Base-by-base conservation (phyloP, 2,888 invertebrate species). In the Drosophila acutilabella region DNA sequence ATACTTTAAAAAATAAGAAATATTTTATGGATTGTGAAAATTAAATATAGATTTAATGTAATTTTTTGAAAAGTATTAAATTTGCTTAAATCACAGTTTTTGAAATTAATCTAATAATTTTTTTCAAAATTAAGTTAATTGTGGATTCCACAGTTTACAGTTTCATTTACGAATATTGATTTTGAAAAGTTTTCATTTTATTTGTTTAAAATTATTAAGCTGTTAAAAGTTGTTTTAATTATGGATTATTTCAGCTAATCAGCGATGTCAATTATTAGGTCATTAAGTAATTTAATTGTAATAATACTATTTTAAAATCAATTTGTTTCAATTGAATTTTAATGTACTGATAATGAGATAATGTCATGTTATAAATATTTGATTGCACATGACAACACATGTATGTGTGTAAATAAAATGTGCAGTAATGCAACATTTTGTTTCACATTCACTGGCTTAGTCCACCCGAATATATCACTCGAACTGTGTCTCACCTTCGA, bases 401-500 rank as follows among this genome's bases (percentile, higher is more conserved):
- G 10, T 18, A 42, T 7, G 30, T 30, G 30, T 30, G 30, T 13
- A 36, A 13, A 36, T 7, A 53, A 23, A 40, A 18, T 38, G 7
- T 41, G 26, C 4, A 13, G 56, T 38, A 53, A 23, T 33, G 48
- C 23, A 18, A 41, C 40, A 45, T 45, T 53, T 38, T 33, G 44
- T 30, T n/a, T 59, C 40, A 52, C 20, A 71, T 66, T 64, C 61
- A 64, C 66, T 68, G 62, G 42, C 36, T 66, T 36, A 45, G 26
- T 60, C 61, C 56, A 58, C 54, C 54, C 50, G 48, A 52, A 40
- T 56, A 42, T 18, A 18, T 8, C 33, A 74, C 56, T 45, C 16
- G 56, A 47, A 7, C 20, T 50, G 20, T 20, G 56, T 44, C 41
- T 42, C 56, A 68, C 53, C 75, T 52, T 38, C 50, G 33, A 33